Conservation (phyloP, 2,888 invertebrate species). For the Meghimatium bilineatum region DNA sequence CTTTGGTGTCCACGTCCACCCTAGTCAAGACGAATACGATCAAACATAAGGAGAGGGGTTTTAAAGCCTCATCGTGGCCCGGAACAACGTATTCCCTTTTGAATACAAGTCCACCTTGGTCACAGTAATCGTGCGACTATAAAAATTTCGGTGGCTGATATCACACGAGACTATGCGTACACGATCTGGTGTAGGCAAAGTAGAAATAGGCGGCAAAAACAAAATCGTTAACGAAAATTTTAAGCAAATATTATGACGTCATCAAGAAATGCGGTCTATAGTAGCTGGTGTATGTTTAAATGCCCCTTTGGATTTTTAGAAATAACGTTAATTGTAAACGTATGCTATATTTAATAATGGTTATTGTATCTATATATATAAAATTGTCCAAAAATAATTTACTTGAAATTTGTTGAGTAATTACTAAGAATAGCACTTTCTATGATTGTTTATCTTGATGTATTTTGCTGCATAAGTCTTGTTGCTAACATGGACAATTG, state of each 20-base stretch:
- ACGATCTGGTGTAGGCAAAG: neutral
- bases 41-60: too few species aligned
- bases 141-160: too few species aligned
- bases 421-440: neutral
- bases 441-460: neutral
- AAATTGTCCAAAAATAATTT: neutral
- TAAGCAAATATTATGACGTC: constrained; percentile 12
- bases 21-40: too few species aligned
- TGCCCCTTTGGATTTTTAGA: neutral
- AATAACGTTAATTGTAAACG: too few species aligned
- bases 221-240: neutral
- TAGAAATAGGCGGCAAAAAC: neutral
- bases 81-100: too few species aligned
- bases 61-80: too few species aligned
- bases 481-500: neutral
- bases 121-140: too few species aligned
- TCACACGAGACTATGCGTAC: too few species aligned
- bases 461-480: neutral
- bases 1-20: too few species aligned
- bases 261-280: constrained; percentile 8
- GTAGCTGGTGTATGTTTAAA: neutral
- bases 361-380: neutral
- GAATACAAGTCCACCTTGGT: too few species aligned
- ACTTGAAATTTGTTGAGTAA: neutral
- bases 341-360: neutral